Percentiles rank a stretch among this genome's conserved stretches.
Evolutionary conservation across 2,888 invertebrate genomes (phyloP).

Genomic region (Camponotus fellah): DNA sequence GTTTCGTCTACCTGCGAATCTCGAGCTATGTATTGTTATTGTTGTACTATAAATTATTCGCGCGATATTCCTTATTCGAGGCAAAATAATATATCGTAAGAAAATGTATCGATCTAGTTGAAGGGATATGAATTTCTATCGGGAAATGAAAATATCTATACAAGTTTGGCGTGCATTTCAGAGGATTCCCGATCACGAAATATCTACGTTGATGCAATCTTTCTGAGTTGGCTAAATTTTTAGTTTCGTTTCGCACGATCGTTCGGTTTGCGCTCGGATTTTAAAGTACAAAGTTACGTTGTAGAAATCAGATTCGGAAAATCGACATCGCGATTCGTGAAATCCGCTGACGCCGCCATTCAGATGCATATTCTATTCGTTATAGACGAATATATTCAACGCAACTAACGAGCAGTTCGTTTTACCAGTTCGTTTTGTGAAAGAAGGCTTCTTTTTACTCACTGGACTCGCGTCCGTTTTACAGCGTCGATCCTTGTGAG

Average conservation of each 20-base stretch:
- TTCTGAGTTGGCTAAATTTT: slow-evolving; percentile 56
- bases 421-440: slow-evolving; percentile 41
- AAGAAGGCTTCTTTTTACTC: slow-evolving; percentile 11
- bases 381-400: slow-evolving; percentile 64
- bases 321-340: slow-evolving; percentile 18
- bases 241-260: slow-evolving; percentile 43
- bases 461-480: background rate
- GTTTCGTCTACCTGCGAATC: background rate
- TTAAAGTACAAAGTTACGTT: slow-evolving; percentile 54
- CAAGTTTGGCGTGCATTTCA: slow-evolving; percentile 40
- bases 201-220: slow-evolving; percentile 25
- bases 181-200: slow-evolving; percentile 29
- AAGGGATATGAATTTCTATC: slow-evolving; percentile 30
- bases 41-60: background rate
- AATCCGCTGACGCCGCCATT: slow-evolving; percentile 64
- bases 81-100: background rate
- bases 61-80: background rate
- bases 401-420: slow-evolving; percentile 63
- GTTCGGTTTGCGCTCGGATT: slow-evolving; percentile 43
- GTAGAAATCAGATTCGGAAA: slow-evolving; percentile 55
- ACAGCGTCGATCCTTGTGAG: slow-evolving; percentile 11
- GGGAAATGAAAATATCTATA: slow-evolving; percentile 50
- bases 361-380: slow-evolving; percentile 63
- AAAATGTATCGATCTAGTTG: slow-evolving; percentile 48
- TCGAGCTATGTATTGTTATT: background rate